Conservation (phyloP, 64 coral and sea anemone genomes). For the Montipora sp. region DNA sequence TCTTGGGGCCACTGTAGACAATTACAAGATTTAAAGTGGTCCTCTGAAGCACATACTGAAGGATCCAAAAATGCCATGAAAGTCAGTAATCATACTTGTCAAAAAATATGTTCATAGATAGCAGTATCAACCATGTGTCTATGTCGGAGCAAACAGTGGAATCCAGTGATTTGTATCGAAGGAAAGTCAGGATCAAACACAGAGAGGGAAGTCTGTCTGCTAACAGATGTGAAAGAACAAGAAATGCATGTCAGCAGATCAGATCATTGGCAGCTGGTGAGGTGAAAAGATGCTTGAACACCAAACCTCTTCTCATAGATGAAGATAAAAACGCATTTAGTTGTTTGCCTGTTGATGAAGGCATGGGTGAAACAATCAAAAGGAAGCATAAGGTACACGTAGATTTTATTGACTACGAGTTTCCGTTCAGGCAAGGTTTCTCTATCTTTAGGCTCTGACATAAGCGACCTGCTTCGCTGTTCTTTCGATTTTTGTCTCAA, state of each 20-base stretch:
- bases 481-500: too few species aligned
- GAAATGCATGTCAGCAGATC: neutral
- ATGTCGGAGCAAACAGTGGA: neutral
- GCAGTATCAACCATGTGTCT: neutral
- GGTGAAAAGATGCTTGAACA: neutral
- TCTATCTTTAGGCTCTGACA: too few species aligned
- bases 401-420: too few species aligned
- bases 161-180: neutral
- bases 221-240: neutral
- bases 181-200: too few species aligned
- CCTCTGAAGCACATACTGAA: neutral
- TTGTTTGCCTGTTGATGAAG: conserved; percentile 21
- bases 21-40: too few species aligned
- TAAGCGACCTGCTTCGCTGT: too few species aligned
- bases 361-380: neutral
- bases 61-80: too few species aligned
- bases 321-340: neutral
- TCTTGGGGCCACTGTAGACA: too few species aligned
- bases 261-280: neutral
- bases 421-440: too few species aligned
- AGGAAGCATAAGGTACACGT: neutral
- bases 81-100: too few species aligned
- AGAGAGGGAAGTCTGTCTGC: neutral
- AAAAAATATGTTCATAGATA: neutral
- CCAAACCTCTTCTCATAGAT: neutral